Evolutionary conservation across 2,113 vertebrate genomes (phyloP).

Genomic region (Cinclus mexicanus): DNA sequence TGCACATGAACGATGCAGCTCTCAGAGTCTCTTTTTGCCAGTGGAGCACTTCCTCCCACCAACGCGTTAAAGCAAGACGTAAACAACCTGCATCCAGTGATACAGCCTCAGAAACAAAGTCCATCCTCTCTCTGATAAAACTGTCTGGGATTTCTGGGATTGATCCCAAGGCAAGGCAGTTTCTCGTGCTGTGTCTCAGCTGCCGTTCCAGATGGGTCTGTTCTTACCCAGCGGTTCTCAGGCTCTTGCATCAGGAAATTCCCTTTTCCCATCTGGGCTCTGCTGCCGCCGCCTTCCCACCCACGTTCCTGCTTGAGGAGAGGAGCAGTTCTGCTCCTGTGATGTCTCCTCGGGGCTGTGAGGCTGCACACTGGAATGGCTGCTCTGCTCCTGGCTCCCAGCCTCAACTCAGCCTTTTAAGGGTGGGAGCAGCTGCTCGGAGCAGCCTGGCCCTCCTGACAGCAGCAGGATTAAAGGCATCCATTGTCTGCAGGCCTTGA

Average conservation of each 20-base stretch:
- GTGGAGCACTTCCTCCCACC: neutral
- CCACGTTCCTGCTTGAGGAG: neutral
- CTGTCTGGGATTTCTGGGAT: neutral
- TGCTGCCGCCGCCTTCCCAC: neutral
- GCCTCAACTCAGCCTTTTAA: neutral
- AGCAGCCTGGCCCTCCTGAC: neutral
- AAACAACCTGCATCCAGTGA: neutral
- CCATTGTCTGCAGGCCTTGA: neutral
- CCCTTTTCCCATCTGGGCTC: conserved; percentile 29
- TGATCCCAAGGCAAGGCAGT: neutral
- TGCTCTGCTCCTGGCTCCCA: neutral
- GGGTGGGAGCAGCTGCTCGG: neutral
- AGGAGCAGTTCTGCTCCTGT: neutral
- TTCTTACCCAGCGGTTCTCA: neutral
- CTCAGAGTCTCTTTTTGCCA: neutral
- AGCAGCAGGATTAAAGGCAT: neutral
- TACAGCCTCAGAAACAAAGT: neutral
- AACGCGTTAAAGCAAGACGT: neutral
- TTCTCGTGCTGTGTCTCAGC: neutral
- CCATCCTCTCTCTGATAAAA: neutral
- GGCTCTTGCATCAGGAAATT: conserved; percentile 40
- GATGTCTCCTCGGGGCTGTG: neutral
- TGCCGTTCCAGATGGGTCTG: neutral
- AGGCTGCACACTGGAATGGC: neutral
- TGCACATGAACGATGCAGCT: neutral